Percentiles rank a stretch among this genome's conserved stretches.
phyloP scores from a whole-genome alignment of 2,113 vertebrate species.

The Paramormyrops kingsleyae region DNA sequence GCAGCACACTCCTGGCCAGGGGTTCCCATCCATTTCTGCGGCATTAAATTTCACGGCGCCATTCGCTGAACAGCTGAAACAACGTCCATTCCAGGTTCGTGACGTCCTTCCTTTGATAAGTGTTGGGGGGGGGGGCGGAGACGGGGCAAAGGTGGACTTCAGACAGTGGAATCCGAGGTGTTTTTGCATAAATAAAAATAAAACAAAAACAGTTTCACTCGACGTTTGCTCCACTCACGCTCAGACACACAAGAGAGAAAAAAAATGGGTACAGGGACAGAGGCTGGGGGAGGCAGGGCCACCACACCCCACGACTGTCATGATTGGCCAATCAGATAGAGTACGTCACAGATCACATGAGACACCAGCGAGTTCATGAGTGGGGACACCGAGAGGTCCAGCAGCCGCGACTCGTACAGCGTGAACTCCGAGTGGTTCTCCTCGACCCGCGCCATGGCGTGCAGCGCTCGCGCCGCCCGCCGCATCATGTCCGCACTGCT shows the following conservation, averaged over 20 bases:
- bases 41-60: slow-evolving; percentile 54
- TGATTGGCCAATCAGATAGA: slow-evolving; percentile 99
- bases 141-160: slow-evolving; percentile 68
- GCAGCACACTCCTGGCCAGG: slow-evolving; percentile 81
- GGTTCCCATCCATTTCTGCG: slow-evolving; percentile 62
- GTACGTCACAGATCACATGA: slow-evolving; percentile 99
- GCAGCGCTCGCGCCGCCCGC: slow-evolving; percentile 88
- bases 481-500: slow-evolving; percentile 99
- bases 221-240: slow-evolving; percentile 85
- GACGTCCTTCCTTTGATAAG: slow-evolving; percentile 70
- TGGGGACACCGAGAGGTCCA: slow-evolving; percentile 97
- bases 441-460: slow-evolving; percentile 95
- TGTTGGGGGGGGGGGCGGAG: slow-evolving; percentile 49
- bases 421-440: slow-evolving; percentile 99
- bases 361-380: slow-evolving; percentile 99
- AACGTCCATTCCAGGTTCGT: slow-evolving; percentile 60
- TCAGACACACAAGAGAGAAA: slow-evolving; percentile 65
- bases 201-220: slow-evolving; percentile 78
- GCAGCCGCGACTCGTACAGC: slow-evolving; percentile 95
- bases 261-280: slow-evolving; percentile 46
- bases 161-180: slow-evolving; percentile 93
- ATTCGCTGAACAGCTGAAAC: slow-evolving; percentile 55
- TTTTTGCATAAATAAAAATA: slow-evolving; percentile 99
- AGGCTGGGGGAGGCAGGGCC: slow-evolving; percentile 59
- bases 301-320: slow-evolving; percentile 94